Base-by-base conservation (phyloP, 2,888 invertebrate species). In the Subacronicta megacephala region DNA sequence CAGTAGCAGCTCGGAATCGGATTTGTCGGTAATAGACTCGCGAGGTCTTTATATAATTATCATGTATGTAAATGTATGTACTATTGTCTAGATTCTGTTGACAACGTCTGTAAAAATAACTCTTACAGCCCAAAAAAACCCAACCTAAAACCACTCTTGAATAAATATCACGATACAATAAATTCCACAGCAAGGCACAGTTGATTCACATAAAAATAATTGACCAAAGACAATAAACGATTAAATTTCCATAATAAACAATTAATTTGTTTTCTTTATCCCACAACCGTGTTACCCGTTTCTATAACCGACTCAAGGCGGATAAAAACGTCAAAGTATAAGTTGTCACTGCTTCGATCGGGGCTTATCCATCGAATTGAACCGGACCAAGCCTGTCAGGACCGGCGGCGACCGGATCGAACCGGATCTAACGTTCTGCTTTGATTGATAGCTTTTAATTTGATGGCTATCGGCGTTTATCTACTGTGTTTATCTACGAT, bases 401-500 rank as follows among this genome's bases (percentile, higher is more conserved):
- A 63, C 68, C 72, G 61, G 64, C 62, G 20, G 42, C 47, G 62
- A 64, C 70, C 75, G 64, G 69, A 58, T 47, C 50, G 53, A 60
- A 44, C 69, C 59, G 62, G 64, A 58, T 60, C 59, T 41, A 56
- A 54, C 68, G 31, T 58, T 61, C 67, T 57, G 37, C 47, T 44
- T 58, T 74, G 73, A 74, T 74, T 62, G 73, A 74, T 74, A 73
- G 73, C 53, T 76, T 74, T 76, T 72, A 73, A 74, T 74, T 76
- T 74, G 73, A 74, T 74, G 16, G 62, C 76, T 73, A 75, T 73
- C 73, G 60, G 10, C 60, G 40, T 66, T 66, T 64, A 66, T 71
- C 72, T 71, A 52, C 46, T n/a, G n/a, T n/a, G n/a, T n/a, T n/a
- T n/a, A n/a, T n/a, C n/a, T 70, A 16, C 37, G 43, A 51, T 71